Conservation (phyloP, 2,888 invertebrate genomes). For the Ichneumoninae sp. region DNA sequence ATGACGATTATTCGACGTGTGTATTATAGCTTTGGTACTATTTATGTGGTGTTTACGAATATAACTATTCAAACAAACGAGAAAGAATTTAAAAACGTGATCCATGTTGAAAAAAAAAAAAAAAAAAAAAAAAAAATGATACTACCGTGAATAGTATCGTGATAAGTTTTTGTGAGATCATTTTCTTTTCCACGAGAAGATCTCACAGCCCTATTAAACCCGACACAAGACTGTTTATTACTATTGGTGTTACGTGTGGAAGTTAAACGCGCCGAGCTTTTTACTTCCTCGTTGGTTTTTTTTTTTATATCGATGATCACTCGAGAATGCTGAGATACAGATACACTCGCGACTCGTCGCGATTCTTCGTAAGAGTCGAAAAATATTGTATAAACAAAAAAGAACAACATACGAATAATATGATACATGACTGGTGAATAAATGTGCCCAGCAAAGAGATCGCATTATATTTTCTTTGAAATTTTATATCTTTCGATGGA, state of each 20-base stretch:
- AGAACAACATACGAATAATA: slow-evolving; percentile 69
- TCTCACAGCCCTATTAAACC: slow-evolving; percentile 71
- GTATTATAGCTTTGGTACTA: slow-evolving; percentile 63
- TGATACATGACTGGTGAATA: slow-evolving; percentile 78
- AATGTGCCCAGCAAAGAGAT: slow-evolving; percentile 78
- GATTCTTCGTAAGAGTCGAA: slow-evolving; percentile 28
- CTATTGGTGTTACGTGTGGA: slow-evolving; percentile 77
- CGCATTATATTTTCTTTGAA: slow-evolving; percentile 46
- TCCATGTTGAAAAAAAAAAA: slow-evolving; percentile 43
- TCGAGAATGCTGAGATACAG: slow-evolving; percentile 51
- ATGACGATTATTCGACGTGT: slow-evolving; percentile 68
- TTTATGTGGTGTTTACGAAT: slow-evolving; percentile 66
- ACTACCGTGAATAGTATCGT: slow-evolving; percentile 53
- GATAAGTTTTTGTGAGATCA: slow-evolving; percentile 51
- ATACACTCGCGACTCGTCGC: slow-evolving; percentile 29
- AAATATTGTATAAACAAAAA: slow-evolving; percentile 35
- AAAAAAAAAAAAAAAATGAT: slow-evolving; percentile 57
- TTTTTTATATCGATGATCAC: slow-evolving; percentile 64
- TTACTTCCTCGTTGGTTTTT: slow-evolving; percentile 66
- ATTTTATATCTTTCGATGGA: not conserved
- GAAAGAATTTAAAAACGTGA: slow-evolving; percentile 50
- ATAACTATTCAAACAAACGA: slow-evolving; percentile 37
- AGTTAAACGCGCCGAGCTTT: slow-evolving; percentile 68
- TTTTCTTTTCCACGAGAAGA: slow-evolving; percentile 28
- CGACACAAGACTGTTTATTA: slow-evolving; percentile 82